A percentile compares a stretch with the other conserved stretches of the same genome.
phyloP scores from a whole-genome alignment of 2,888 invertebrate genomes.

The Antitype chi region DNA sequence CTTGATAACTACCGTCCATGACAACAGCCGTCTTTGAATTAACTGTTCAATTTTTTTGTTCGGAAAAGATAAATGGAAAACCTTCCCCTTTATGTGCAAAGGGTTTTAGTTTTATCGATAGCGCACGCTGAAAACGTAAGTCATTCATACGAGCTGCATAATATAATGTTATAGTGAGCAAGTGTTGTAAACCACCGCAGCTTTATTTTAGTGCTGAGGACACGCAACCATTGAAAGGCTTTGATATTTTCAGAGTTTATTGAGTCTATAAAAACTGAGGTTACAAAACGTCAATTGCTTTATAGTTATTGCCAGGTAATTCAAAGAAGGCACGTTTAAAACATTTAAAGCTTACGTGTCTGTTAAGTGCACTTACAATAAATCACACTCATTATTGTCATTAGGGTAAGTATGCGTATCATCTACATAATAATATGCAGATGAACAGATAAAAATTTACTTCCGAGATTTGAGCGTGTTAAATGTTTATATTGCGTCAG shows the following conservation, averaged over 20 bases:
- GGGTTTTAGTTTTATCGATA: conserved; percentile 88
- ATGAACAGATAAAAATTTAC: conserved; percentile 51
- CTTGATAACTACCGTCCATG: conserved; percentile 80
- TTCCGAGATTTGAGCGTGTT: conserved; percentile 49
- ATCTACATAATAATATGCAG: conserved; percentile 54
- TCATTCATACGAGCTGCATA: conserved; percentile 69
- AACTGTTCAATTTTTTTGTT: conserved; percentile 73
- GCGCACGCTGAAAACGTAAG: conserved; percentile 69
- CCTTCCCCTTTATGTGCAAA: conserved; percentile 82
- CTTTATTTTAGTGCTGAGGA: conserved; percentile 49
- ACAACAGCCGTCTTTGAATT: conserved; percentile 80
- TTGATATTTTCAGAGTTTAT: conserved; percentile 55
- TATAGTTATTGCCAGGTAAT: conserved; percentile 52
- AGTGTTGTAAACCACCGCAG: conserved; percentile 59
- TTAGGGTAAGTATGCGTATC: conserved; percentile 53
- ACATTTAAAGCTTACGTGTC: conserved; percentile 56
- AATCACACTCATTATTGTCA: conserved; percentile 39
- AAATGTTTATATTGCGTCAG: conserved; percentile 65
- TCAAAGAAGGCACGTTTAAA: conserved; percentile 49
- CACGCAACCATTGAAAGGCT: conserved; percentile 61
- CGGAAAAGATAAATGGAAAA: conserved; percentile 77
- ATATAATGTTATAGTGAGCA: conserved; percentile 60
- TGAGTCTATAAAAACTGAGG: conserved; percentile 38
- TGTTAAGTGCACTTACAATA: conserved; percentile 54
- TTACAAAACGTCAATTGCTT: conserved; percentile 51